A percentile compares a stretch with the other conserved stretches of the same genome.
These are phyloP conservation scores for Hippopotamus amphibius DNA, from an alignment of 2,113 vertebrate genomes.

Conservation along the genomic window DNA sequence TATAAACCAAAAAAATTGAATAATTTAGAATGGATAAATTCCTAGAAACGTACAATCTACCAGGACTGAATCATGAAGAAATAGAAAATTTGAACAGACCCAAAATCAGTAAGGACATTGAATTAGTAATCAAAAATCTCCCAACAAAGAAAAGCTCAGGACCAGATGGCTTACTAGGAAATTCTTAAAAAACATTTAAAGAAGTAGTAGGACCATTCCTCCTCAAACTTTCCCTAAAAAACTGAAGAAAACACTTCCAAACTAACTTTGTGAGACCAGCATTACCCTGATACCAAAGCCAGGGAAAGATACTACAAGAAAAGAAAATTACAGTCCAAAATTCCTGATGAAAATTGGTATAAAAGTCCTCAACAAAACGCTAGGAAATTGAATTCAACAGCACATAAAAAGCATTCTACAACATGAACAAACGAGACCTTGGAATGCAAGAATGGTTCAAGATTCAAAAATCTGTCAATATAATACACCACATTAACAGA, in stretches of 20 bases:
- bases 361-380: neutral
- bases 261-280: neutral
- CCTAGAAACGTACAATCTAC: neutral
- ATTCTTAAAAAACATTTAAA: neutral
- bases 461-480: neutral
- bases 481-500: neutral
- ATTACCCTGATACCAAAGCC: neutral
- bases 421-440: neutral
- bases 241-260: neutral
- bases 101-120: neutral
- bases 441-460: neutral
- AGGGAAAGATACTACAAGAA: neutral
- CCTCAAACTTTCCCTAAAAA: neutral
- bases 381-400: neutral
- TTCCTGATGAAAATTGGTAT: neutral
- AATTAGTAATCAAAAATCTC: neutral
- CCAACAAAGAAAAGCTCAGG: neutral
- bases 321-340: neutral
- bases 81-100: neutral
- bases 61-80: neutral
- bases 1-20: neutral
- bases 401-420: neutral
- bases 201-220: neutral
- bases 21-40: neutral
- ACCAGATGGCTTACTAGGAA: neutral